These are phyloP conservation scores for Chaunax sp. DNA, from an alignment of 2,797 vertebrate genomes.

Conservation along the genomic window DNA sequence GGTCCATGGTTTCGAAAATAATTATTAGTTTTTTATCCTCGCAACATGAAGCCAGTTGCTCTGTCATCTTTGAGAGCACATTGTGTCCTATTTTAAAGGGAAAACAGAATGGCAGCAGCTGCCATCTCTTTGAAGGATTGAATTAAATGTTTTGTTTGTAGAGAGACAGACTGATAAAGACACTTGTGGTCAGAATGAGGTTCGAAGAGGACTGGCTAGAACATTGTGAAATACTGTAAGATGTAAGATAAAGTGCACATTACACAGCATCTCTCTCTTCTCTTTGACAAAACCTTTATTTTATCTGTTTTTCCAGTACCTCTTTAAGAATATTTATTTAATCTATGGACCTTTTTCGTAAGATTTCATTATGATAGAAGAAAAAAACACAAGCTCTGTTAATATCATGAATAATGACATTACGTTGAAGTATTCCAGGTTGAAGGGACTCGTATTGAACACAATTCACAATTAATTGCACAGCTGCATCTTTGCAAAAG, in stretches of 20 bases:
- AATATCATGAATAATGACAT: neutral
- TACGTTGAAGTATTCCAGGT: neutral
- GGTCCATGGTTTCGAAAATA: slow-evolving; percentile 23
- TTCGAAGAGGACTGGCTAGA: neutral
- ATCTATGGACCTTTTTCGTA: neutral
- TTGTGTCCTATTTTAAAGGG: slow-evolving; percentile 51
- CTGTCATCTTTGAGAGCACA: slow-evolving; percentile 37
- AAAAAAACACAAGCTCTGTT: neutral
- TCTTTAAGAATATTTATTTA: neutral
- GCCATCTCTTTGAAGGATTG: slow-evolving; percentile 53
- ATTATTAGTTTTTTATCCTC: slow-evolving; percentile 44
- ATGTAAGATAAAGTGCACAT: slow-evolving; percentile 6
- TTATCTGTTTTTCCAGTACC: neutral
- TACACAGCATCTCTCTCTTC: neutral
- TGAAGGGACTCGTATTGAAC: no score
- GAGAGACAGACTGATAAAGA: slow-evolving; percentile 19
- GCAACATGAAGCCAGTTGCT: slow-evolving; percentile 50
- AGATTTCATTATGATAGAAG: neutral
- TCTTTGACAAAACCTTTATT: neutral
- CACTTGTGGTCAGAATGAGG: slow-evolving; percentile 2
- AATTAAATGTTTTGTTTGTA: slow-evolving; percentile 44
- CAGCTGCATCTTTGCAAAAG: neutral
- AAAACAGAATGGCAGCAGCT: slow-evolving; percentile 53
- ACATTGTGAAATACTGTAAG: slow-evolving; percentile 16
- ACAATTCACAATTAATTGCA: no score